phyloP scores from a whole-genome alignment of 1,140 invertebrate genomes.

The Dryas iulia region DNA sequence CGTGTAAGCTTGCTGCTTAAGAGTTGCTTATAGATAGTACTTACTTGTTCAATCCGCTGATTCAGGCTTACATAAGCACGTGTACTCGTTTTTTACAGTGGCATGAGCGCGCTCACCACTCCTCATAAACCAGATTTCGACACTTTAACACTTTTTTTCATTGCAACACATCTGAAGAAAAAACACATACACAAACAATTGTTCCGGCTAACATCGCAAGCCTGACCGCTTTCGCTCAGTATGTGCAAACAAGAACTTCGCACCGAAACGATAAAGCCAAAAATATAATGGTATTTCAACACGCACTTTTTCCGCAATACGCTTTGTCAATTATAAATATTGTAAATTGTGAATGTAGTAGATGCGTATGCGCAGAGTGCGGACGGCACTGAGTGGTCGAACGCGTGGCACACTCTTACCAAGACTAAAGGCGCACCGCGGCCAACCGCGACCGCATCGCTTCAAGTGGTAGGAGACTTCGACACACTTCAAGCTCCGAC shows the following conservation, averaged over 20 bases:
- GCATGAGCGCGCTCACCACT: conserved; percentile 55
- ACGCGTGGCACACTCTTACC: conserved; percentile 46
- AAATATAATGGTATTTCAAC: conserved; percentile 18
- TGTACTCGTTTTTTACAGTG: conserved; percentile 59
- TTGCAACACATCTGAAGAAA: conserved; percentile 65
- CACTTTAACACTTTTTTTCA: conserved; percentile 72
- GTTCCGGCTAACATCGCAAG: conserved; percentile 47
- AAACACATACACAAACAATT: conserved; percentile 60
- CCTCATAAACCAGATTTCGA: conserved; percentile 71
- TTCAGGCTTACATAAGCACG: conserved; percentile 69
- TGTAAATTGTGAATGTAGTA: conserved; percentile 3
- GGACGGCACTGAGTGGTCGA: conserved; percentile 10
- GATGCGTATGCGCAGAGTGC: conserved; percentile 12
- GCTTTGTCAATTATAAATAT: conserved; percentile 6
- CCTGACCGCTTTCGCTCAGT: conserved; percentile 68
- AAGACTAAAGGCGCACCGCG: conserved; percentile 31
- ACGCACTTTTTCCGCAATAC: background rate
- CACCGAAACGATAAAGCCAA: conserved; percentile 20
- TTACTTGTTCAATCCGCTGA: conserved; percentile 54
- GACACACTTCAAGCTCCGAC: conserved; percentile 23
- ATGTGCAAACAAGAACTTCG: conserved; percentile 52
- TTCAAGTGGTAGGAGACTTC: conserved; percentile 25
- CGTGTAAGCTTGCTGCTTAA: background rate
- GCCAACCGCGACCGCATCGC: conserved; percentile 34
- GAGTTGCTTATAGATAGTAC: conserved; percentile 32